Evolutionary conservation across 1,140 invertebrate species (phyloP), one percentile per base, ranked within the genome.

Genomic region (Antheraea mylitta): DNA sequence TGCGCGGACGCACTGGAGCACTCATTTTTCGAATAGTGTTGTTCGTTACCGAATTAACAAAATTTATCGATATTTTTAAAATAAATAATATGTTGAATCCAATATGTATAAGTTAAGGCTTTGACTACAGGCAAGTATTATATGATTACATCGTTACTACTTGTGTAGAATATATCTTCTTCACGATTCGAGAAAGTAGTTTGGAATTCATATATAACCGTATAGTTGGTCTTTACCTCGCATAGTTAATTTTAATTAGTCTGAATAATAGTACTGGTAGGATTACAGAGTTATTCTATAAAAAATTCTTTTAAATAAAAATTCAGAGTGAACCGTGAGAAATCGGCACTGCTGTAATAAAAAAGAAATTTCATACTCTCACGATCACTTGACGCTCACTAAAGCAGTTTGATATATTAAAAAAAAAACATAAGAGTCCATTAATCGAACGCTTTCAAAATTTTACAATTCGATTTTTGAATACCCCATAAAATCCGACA

Each of bases 401-500:
- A 70, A 58, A 69, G 42, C 58, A 53, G 45, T 53, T 53, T 53
- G 45, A 18, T 53, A 53, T 53, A 16, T 53, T 9, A 53, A 53
- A 58, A 59, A 37, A 64, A 18, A 45, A 77, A 68, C 74, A 81
- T 68, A 81, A 78, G 62, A 80, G 48, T 19, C 66, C 72, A 75
- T 79, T 82, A 81, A 83, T 83, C 75, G 76, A 77, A 75, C 69
- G 70, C 76, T 80, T 82, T 84, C 79, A 83, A 80, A 86, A 79
- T 74, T 53, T 80, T 76, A 78, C 78, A 73, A 80, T 81, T 78
- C 78, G 74, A 78, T 81, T 82, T 80, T 81, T 87, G 85, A 84
- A 87, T 87, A 76, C 81, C 72, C 84, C 74, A 89, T 89, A 86
- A 89, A 89, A 86, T 67, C 70, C 78, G 86, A 81, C 75, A 87